phyloP scores from a whole-genome alignment of 2,888 invertebrate species.

The Chirona hameri region DNA sequence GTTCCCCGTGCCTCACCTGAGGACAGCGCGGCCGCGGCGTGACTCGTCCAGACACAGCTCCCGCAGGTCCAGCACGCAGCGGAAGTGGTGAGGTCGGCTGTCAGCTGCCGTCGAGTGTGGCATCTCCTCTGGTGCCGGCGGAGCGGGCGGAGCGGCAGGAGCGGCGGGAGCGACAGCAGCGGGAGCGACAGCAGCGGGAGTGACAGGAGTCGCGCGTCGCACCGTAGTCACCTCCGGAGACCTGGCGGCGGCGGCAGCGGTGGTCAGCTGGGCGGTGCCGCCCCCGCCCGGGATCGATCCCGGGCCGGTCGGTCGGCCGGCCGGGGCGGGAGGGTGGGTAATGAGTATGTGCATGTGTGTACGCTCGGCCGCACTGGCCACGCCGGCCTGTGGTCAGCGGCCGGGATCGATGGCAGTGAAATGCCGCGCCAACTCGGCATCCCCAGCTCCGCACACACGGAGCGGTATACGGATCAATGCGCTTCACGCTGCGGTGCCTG shows the following conservation, averaged over 20 bases:
- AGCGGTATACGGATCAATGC: too few species aligned
- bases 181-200: too few species aligned
- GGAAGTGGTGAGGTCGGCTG: neutral
- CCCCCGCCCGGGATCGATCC: neutral
- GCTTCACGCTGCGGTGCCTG: too few species aligned
- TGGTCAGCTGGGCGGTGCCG: neutral
- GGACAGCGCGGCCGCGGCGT: neutral
- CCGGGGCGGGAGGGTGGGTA: neutral
- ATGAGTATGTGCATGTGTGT: too few species aligned
- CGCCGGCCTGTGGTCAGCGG: neutral
- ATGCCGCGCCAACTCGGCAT: too few species aligned
- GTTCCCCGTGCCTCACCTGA: neutral
- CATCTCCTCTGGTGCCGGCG: neutral
- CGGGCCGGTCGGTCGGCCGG: neutral
- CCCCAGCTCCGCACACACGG: too few species aligned
- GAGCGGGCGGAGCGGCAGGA: neutral
- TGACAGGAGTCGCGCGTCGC: neutral
- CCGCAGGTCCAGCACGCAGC: constrained; percentile 3
- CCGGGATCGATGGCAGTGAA: neutral
- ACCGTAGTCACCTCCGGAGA: neutral
- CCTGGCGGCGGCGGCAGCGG: neutral
- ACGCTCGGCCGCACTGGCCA: neutral
- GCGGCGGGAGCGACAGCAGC: too few species aligned
- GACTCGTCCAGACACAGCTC: neutral
- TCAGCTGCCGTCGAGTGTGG: neutral